Conservation (phyloP, 2,113 vertebrate species). For the Rallus limicola region DNA sequence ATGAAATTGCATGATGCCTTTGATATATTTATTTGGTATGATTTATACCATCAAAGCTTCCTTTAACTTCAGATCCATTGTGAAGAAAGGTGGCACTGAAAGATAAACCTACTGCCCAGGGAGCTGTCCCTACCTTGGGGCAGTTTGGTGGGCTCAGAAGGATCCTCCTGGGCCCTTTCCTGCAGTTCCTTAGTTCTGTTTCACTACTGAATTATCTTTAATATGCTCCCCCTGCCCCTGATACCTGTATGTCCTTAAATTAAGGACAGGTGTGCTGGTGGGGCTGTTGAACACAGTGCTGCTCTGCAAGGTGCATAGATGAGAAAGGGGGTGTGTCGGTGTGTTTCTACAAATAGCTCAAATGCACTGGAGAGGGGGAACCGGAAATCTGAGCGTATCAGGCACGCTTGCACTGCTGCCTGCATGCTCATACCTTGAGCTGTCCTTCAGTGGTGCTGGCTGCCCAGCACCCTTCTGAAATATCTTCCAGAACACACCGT, state of each 20-base stretch:
- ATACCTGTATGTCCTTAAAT: not conserved
- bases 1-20: too few relatives aligned
- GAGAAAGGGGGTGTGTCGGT: rapidly evolving
- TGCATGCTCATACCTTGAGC: not conserved
- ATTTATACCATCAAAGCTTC: not conserved
- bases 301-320: not conserved
- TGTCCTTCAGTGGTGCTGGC: not conserved
- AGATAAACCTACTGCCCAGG: not conserved
- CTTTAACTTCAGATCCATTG: not conserved
- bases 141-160: not conserved
- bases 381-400: not conserved
- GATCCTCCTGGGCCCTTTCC: not conserved
- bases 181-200: not conserved
- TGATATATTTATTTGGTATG: too few relatives aligned
- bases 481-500: not conserved
- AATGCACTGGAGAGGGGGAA: not conserved
- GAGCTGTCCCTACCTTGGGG: not conserved
- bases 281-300: not conserved
- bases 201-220: not conserved
- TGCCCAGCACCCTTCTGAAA: not conserved
- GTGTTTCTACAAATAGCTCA: not conserved
- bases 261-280: not conserved
- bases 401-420: not conserved
- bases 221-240: rapidly evolving
- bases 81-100: not conserved